phyloP scores from a whole-genome alignment of 2,888 invertebrate species.

The Drosophila stalkeri region DNA sequence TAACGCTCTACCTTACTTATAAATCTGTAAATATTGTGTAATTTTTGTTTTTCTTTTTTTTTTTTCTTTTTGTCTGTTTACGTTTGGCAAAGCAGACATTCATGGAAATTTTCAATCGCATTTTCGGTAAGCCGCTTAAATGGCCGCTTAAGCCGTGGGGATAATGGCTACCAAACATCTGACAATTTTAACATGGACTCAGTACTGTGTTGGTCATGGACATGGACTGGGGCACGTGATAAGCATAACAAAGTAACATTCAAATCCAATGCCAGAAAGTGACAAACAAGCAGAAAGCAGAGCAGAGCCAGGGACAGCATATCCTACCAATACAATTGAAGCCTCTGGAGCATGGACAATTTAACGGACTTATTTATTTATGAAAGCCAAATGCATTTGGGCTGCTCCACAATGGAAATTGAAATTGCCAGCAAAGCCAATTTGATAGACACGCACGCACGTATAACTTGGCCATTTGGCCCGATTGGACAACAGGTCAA shows the following conservation, averaged over 20 bases:
- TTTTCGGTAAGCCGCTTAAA: conserved; percentile 78
- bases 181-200: conserved; percentile 32
- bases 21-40: conserved; percentile 8
- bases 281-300: conserved; percentile 61
- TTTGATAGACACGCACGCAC: conserved; percentile 60
- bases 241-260: conserved; percentile 71
- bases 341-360: conserved; percentile 61
- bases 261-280: conserved; percentile 59
- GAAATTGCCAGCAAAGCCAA: conserved; percentile 61
- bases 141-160: conserved; percentile 63
- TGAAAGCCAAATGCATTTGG: conserved; percentile 71
- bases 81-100: conserved; percentile 32
- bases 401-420: conserved; percentile 52
- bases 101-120: conserved; percentile 70
- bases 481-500: conserved; percentile 26
- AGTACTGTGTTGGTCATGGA: conserved; percentile 1
- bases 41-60: conserved; percentile 8
- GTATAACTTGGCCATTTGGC: conserved; percentile 49
- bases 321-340: conserved; percentile 16
- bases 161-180: conserved; percentile 45
- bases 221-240: conserved; percentile 56
- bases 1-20: neutral
- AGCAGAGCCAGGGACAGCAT: conserved; percentile 13
- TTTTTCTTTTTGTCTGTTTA: neutral
- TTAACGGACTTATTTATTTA: conserved; percentile 77